Evolutionary conservation across 2,797 vertebrate genomes (phyloP), one percentile per base, ranked within the genome.

Genomic region (Cyclura pinguis): DNA sequence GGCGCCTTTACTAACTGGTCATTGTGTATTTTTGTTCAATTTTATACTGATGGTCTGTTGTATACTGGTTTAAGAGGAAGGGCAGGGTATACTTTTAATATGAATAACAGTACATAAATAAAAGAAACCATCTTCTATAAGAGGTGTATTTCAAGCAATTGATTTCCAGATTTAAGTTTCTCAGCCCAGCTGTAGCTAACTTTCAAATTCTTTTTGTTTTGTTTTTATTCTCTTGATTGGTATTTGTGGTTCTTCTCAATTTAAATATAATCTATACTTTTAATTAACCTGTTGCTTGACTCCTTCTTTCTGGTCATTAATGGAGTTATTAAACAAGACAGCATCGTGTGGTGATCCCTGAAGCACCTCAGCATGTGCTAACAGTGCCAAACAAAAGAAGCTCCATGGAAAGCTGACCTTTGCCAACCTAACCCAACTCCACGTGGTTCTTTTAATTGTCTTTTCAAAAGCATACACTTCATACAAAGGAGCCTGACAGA

Each of bases 301-400:
- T 91, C 72, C 42, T 88, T 91, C 74, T 22, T 47, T 27, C 1
- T 27, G 87, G 76, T 74, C 32, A 57, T 88, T 90, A 90, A 91
- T 55, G 87, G 78, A 87, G 77, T 84, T 74, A 88, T 78, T 88
- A 77, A 83, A 83, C 35, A 32, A 86, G 89, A 69, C 27, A 88
- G 86, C 89, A 92, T 85, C 74, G 92, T 91, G 87, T 88, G 80
- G 91, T 82, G 69, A 85, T 93, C 55, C 84, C 69, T 92, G 67
- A 59, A 90, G 38, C 52, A 73, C 88, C 94, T 86, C 94, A 95
- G 95, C 29, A 0, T 92, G 94, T 88, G 81, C 5, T 67, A 85
- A 89, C 87, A 90, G 82, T 74, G 69, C 76, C 74, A 87, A 95
- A 96, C 88, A 95, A 95, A 96, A 82, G 94, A 85, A 13, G 0